Evolutionary conservation across 2,113 vertebrate species (phyloP), one percentile per base, ranked within the genome.

Genomic region (Columba janthina): DNA sequence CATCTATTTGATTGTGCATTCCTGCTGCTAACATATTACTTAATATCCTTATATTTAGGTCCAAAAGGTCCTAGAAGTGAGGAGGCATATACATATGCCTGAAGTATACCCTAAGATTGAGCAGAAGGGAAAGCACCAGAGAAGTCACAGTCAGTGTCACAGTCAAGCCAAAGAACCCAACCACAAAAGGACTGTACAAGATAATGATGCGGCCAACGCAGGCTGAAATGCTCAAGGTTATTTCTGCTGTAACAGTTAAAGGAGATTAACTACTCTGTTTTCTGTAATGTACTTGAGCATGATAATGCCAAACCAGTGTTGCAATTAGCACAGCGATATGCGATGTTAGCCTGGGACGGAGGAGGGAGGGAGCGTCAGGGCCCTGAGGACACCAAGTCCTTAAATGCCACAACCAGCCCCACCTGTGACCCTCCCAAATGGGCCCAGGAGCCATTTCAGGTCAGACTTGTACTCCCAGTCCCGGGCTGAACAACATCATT

Each of bases 191-290:
- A 34, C 53, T 36, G 53, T 44, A 67, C 75, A 89, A 93, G 86
- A 93, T 78, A 95, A 92, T 0, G 0, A 90, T 60, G 21, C 10
- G 19, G 51, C 4, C 1, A 76, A 44, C 0, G 2, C 42, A 40
- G 16, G 57, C 60, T 36, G 91, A 84, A 93, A 86, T 0, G 0
- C 53, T 75, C 94, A 96, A 97, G 89, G 95, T 87, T 96, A 91
- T 57, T 94, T 81, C 70, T 91, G 91, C 61, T 89, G 80, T 75
- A 92, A 92, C 21, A 57, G 32, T n/a, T 67, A 42, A 66, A 50
- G 46, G 61, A 51, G 61, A 90, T 40, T 57, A 75, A 64, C 44
- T 28, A 71, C 40, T 28, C 56, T 7, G 5, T 25, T 76, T 93
- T 92, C 76, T 57, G 57, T 67, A 92, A 61, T 0, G 4, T 40